Evolutionary conservation across 1,140 invertebrate species (phyloP), one percentile per base, ranked within the genome.

Genomic region (Leptopilina boulardi): DNA sequence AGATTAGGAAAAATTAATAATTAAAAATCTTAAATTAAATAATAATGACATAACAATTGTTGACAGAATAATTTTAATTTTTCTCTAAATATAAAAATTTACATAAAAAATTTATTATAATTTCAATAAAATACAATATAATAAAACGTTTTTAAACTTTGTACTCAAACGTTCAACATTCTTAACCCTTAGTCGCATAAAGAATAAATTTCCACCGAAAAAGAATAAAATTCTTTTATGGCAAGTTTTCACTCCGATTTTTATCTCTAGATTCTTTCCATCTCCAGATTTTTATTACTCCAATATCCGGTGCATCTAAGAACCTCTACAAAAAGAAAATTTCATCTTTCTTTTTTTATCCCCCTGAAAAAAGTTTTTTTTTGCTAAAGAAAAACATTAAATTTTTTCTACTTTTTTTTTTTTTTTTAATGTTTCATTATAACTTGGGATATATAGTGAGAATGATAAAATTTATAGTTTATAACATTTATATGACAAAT

Each of bases 211-310:
- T 51, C 47, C 18, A 15, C 15, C 47, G 34, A 38, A 51, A 51
- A 18, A n/a, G 13, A 51, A 51, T 51, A 51, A 51, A 51, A 51
- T 51, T 51, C 47, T 51, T 18, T 6, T 18, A 51, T 51, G 47
- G 5, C 15, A 51, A 51, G 15, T 18, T 51, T 51, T 18, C 47
- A 18, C 15, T n/a, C 47, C 34, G 34, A 51, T 51, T 51, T 51
- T 51, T 51, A 51, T 51, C 47, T 51, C 47, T n/a, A 51, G 47
- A 51, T 51, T 51, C 47, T 51, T 51, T 51, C 47, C 47, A 51
- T 51, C 47, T 51, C n/a, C 15, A 51, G 47, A 51, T 51, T 51
- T 51, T 51, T 51, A 51, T 51, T n/a, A 51, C 47, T n/a, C 47
- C 4, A n/a, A 51, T 51, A 51, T 51, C 47, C 47, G 47, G 47